Percentiles rank a stretch among this genome's conserved stretches.
These are phyloP conservation scores for Latrodectus hesperus DNA, from an alignment of 2,888 invertebrate genomes.

Conservation along the genomic window DNA sequence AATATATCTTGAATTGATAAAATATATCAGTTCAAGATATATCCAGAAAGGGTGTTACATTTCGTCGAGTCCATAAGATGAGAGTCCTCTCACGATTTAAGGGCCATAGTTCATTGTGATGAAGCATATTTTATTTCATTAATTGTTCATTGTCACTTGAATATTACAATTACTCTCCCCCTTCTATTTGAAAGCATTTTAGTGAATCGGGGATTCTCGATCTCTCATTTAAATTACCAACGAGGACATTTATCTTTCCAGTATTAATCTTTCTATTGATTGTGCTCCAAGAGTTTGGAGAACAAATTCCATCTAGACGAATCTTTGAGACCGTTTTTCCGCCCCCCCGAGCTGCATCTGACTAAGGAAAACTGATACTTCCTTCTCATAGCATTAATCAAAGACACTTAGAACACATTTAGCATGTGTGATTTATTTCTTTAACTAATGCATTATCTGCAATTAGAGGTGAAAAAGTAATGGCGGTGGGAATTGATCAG, in stretches of 20 bases:
- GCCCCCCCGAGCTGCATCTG: neutral
- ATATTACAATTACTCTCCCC: conserved; percentile 42
- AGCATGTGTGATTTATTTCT: too few species aligned
- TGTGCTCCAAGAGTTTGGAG: conserved; percentile 24
- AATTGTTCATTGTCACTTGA: conserved; percentile 48
- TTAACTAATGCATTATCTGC: too few species aligned
- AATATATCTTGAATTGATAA: too few species aligned
- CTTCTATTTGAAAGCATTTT: conserved; percentile 26
- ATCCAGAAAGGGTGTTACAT: too few species aligned
- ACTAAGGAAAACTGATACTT: too few species aligned
- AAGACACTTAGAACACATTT: too few species aligned
- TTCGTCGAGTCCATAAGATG: conserved; percentile 21
- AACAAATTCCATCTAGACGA: conserved; percentile 14
- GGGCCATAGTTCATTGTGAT: conserved; percentile 18
- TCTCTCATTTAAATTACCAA: conserved; percentile 19
- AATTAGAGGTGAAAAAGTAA: too few species aligned
- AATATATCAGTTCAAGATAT: too few species aligned
- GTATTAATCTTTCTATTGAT: conserved; percentile 49
- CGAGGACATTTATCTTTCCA: conserved; percentile 28
- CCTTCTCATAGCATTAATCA: too few species aligned
- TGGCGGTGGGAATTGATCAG: too few species aligned
- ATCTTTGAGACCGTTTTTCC: neutral
- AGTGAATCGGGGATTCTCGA: conserved; percentile 18
- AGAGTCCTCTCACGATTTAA: neutral
- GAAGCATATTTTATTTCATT: conserved; percentile 36